Percentiles rank a stretch among this genome's conserved stretches.
These are phyloP conservation scores for Muschampia staudingeri DNA, from an alignment of 2,888 invertebrate species.

Conservation along the genomic window DNA sequence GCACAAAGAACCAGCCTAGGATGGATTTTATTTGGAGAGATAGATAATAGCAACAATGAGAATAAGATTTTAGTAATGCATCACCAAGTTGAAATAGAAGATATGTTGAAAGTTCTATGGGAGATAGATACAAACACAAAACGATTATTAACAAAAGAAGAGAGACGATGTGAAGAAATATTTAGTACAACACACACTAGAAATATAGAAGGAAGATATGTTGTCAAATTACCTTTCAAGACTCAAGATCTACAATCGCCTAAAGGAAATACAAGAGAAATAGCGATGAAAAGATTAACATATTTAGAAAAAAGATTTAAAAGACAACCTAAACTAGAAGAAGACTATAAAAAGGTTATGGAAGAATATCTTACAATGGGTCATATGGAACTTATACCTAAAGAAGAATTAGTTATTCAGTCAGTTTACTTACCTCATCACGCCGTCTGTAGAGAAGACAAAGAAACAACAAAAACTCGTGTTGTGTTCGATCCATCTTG, in stretches of 20 bases:
- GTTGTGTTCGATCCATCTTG: slow-evolving; percentile 65
- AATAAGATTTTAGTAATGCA: slow-evolving; percentile 34
- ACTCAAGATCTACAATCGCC: slow-evolving; percentile 48
- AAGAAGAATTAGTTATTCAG: slow-evolving; percentile 21
- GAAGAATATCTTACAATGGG: slow-evolving; percentile 50
- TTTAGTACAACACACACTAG: slow-evolving; percentile 12
- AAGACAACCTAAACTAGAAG: slow-evolving; percentile 48
- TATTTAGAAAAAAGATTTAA: slow-evolving; percentile 55
- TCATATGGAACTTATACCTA: slow-evolving; percentile 57
- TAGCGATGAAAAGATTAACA: slow-evolving; percentile 57
- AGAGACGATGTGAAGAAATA: slow-evolving; percentile 26
- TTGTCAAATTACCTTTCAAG: slow-evolving; percentile 62
- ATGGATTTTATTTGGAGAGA: slow-evolving; percentile 47
- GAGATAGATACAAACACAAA: slow-evolving; percentile 25
- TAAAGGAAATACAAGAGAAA: slow-evolving; percentile 58
- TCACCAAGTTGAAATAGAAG: slow-evolving; percentile 24
- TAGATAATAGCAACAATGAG: slow-evolving; percentile 22
- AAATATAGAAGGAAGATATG: slow-evolving; percentile 17
- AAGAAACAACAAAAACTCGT: slow-evolving; percentile 53
- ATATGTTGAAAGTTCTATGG: slow-evolving; percentile 34
- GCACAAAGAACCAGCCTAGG: slow-evolving; percentile 65
- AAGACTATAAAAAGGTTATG: slow-evolving; percentile 57
- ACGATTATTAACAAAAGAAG: slow-evolving; percentile 23
- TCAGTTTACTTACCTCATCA: slow-evolving; percentile 37
- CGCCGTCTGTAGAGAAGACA: slow-evolving; percentile 64